Base-by-base conservation (phyloP, 2,797 vertebrate genomes). In the Lepidocolaptes lacrymiger region DNA sequence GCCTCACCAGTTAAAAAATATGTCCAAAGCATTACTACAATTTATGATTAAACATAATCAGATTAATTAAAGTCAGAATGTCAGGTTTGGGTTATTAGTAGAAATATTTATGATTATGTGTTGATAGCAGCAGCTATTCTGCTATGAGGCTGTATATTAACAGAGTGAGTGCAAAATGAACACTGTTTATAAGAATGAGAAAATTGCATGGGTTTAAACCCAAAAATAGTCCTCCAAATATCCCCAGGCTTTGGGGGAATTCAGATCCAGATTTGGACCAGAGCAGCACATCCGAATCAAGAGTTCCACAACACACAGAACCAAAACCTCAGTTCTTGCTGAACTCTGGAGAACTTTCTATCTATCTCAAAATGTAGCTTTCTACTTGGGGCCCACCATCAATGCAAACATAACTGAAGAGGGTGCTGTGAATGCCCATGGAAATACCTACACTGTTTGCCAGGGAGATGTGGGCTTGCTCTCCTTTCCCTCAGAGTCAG, bases 61-160 rank as follows among this genome's bases (percentile, higher is more conserved):
- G 64, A 92, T 66, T 64, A 87, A 89, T 86, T 95, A 67, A 72
- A 88, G 58, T 48, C 68, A 54, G 71, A 90, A 91, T 22, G 19
- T 49, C 67, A 86, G 44, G 52, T 24, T 73, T 90, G 48, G 63
- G 51, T 43, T 81, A 62, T 48, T 66, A 63, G 52, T 58, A 89
- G 44, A 87, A 88, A 79, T 79, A 82, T 52, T 78, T 71, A 64
- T 46, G 20, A 64, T 82, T 61, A 63, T 2, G 0, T 51, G 28
- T 66, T 68, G 36, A 51, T 24, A 75, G 58, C 24, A 84, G 52
- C 64, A 86, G 77, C 58, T 73, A 34, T 48, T 75, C 43, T 67
- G 56, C 43, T 89, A 27, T 68, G 55, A 62, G 85, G 43, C 20
- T 91, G 26, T 12, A 23, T 52, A 34, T 52, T 75, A 93, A 78